Conservation (phyloP, 1,140 invertebrate genomes). For the Limonius californicus region DNA sequence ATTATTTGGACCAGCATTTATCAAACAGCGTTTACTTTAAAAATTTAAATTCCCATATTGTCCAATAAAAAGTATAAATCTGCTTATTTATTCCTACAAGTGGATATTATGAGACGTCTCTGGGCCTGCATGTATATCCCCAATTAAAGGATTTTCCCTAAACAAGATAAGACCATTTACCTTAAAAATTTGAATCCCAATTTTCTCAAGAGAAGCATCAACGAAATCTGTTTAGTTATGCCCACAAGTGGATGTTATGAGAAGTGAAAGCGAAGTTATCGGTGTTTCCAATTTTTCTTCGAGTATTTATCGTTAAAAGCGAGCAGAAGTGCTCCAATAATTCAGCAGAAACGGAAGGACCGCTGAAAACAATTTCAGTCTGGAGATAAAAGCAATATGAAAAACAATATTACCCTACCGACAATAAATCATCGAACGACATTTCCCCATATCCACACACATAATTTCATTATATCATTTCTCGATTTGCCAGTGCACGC, state of each 20-base stretch:
- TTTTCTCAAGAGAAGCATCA: no score
- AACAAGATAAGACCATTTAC: no score
- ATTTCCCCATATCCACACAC: not conserved
- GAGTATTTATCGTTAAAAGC: not conserved
- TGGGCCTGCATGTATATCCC: no score
- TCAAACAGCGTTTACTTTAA: no score
- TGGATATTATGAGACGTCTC: no score
- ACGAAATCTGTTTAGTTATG: no score
- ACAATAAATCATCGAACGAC: not conserved
- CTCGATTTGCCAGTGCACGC: not conserved
- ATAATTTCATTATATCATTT: slow-evolving; percentile 2
- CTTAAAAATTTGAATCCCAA: no score
- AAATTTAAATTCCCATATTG: no score
- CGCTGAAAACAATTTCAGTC: not conserved
- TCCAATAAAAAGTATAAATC: no score
- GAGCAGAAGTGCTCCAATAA: not conserved
- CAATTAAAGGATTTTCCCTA: no score
- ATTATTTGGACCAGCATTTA: no score
- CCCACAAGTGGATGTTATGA: not conserved
- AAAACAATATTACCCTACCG: not conserved
- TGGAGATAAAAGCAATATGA: not conserved
- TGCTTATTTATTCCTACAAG: no score
- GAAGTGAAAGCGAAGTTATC: not conserved
- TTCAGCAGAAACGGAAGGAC: not conserved
- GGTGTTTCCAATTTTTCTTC: not conserved